Conservation (phyloP, 2,888 invertebrate species). For the Apamea sordens region DNA sequence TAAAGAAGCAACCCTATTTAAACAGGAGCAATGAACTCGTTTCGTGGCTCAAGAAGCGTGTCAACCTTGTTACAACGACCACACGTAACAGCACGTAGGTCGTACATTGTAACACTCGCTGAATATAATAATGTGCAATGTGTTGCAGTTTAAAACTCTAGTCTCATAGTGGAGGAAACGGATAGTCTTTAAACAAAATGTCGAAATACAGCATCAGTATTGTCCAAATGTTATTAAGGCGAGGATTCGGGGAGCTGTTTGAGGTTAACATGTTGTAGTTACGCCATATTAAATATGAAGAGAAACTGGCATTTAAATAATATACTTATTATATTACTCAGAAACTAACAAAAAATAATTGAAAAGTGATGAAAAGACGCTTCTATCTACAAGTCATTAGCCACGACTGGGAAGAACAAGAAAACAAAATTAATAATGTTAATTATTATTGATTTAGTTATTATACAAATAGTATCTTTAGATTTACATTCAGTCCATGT, state of each 20-base stretch:
- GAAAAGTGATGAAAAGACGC: not conserved
- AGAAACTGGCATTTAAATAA: not conserved
- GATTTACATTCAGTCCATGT: not conserved
- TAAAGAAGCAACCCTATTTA: conserved; percentile 29
- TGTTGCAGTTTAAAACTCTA: not conserved
- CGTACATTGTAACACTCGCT: conserved; percentile 13
- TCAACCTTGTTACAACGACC: conserved; percentile 45
- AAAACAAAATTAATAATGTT: not conserved
- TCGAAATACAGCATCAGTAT: not conserved
- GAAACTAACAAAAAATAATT: not conserved
- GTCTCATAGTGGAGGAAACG: not conserved
- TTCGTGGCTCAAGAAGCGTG: conserved; percentile 36
- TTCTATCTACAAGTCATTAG: not conserved
- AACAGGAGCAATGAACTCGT: conserved; percentile 48
- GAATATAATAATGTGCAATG: conserved; percentile 20
- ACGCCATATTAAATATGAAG: not conserved
- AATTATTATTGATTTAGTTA: not conserved
- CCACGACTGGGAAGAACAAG: not conserved
- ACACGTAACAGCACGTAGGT: conserved; percentile 24
- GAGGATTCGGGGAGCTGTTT: not conserved
- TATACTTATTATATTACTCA: not conserved
- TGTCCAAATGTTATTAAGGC: not conserved
- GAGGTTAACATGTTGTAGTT: not conserved
- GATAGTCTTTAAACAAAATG: not conserved
- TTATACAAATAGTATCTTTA: not conserved